Conservation (phyloP, 1,140 invertebrate genomes). For the Apolygus lucorum region DNA sequence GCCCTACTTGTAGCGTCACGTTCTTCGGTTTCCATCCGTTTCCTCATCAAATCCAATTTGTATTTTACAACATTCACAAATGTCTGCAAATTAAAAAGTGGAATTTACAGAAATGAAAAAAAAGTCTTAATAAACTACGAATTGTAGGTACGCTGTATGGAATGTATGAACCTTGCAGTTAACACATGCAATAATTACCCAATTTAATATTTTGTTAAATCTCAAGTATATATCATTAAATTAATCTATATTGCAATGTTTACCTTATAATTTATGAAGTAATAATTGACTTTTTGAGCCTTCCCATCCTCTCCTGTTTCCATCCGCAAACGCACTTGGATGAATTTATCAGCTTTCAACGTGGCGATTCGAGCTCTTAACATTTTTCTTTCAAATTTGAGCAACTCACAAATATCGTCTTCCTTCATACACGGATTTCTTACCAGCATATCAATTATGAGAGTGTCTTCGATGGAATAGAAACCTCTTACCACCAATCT, state of each 20-base stretch:
- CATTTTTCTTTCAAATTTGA: constrained; percentile 94
- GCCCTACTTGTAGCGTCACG: constrained; percentile 87
- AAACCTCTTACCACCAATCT: constrained; percentile 84
- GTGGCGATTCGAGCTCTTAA: constrained; percentile 74
- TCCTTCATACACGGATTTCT: constrained; percentile 96
- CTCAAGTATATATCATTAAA: no score
- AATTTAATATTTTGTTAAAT: no score
- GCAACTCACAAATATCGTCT: constrained; percentile 86
- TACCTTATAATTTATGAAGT: constrained; percentile 93
- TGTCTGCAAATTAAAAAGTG: constrained; percentile 52
- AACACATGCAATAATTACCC: no score
- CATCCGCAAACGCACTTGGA: constrained; percentile 85
- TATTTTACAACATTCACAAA: constrained; percentile 98
- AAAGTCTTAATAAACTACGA: no score
- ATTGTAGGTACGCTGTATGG: no score
- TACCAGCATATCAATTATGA: constrained; percentile 91
- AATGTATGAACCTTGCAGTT: no score
- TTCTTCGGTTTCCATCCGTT: constrained; percentile 91
- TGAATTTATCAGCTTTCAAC: constrained; percentile 86
- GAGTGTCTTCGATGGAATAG: constrained; percentile 84
- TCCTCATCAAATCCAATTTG: constrained; percentile 89
- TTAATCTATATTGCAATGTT: no score
- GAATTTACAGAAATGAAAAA: no score
- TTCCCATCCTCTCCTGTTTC: constrained; percentile 93
- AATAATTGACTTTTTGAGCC: constrained; percentile 93